Evolutionary conservation across 2,113 vertebrate genomes (phyloP), one percentile per base, ranked within the genome.

Genomic region (Sarotherodon lohbergeri): DNA sequence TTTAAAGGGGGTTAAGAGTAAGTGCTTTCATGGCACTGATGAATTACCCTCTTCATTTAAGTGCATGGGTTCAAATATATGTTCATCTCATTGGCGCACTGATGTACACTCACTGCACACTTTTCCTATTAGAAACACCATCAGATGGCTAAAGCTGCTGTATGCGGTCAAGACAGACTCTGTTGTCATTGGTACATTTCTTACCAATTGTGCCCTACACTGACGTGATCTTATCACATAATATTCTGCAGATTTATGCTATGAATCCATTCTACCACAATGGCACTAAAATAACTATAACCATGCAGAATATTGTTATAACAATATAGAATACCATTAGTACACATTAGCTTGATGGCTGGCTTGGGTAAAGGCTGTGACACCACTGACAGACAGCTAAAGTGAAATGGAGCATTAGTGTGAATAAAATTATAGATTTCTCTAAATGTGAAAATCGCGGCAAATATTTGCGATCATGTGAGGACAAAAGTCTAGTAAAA

Each of bases 1-100:
- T 89, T 85, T 56, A 82, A 89, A 84, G 84, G 57, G 24, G 56
- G 86, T 90, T 61, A 39, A 79, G 43, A 79, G 19, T 27, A 78
- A 55, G 61, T 68, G 80, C 79, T 16, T 73, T 22, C 14, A 59
- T 80, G 78, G 50, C 36, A 81, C 14, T 84, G 32, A 87, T 82
- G 27, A 78, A 55, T 16, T 73, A 46, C 48, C 24, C 11, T 48
- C 54, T 66, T 80, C 41, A 27, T 83, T 43, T 59, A 24, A 73
- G 43, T 29, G 19, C 39, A 66, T 13, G 4, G 2, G 27, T 80
- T 88, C 1, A 83, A 54, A 81, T 76, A 19, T 32, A 29, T 50
- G 48, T 78, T 52, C 52, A 39, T 27, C 34, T 81, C 6, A 81
- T 12, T 82, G 39, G 4, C 32, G 27, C 41, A 50, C 11, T 52